Evolutionary conservation across 2,113 vertebrate genomes (phyloP).

Genomic region (Psilopsiagon aymara): DNA sequence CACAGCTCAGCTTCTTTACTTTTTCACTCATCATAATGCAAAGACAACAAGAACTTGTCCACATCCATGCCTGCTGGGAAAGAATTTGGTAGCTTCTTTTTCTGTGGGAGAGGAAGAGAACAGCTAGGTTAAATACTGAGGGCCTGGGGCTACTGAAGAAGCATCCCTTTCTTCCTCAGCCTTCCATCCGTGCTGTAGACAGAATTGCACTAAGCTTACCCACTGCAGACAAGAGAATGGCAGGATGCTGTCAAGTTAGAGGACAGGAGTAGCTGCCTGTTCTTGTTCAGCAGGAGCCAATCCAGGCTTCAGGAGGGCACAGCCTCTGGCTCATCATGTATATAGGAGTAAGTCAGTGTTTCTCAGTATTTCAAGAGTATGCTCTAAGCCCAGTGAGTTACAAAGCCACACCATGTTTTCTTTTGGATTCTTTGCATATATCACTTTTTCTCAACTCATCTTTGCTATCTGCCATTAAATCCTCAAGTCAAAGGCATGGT

Average conservation of each 20-base stretch:
- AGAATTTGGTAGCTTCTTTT: slow-evolving; percentile 87
- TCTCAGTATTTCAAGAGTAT: not conserved
- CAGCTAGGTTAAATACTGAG: not conserved
- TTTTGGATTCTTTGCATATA: not conserved
- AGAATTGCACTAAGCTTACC: not conserved
- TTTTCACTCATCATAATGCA: slow-evolving; percentile 93
- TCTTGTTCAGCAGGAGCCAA: not conserved
- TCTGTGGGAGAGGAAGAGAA: slow-evolving; percentile 74
- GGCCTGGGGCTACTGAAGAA: not conserved
- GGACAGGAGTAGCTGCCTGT: not conserved
- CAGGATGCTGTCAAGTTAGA: not conserved
- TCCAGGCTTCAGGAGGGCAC: too few species aligned
- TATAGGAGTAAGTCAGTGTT: not conserved
- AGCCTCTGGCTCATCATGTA: not conserved
- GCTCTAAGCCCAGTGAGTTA: not conserved
- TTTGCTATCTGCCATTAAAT: not conserved
- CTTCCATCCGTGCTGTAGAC: not conserved
- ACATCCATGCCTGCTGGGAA: slow-evolving; percentile 97
- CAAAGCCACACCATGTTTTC: accelerated
- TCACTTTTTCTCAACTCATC: not conserved
- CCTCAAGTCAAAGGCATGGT: not conserved
- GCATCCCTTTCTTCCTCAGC: not conserved
- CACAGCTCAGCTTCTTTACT: slow-evolving; percentile 27
- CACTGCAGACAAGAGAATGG: not conserved
- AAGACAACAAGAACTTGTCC: slow-evolving; percentile 95